Evolutionary conservation across 2,888 invertebrate species (phyloP).

Genomic region (Calameuta idolon): DNA sequence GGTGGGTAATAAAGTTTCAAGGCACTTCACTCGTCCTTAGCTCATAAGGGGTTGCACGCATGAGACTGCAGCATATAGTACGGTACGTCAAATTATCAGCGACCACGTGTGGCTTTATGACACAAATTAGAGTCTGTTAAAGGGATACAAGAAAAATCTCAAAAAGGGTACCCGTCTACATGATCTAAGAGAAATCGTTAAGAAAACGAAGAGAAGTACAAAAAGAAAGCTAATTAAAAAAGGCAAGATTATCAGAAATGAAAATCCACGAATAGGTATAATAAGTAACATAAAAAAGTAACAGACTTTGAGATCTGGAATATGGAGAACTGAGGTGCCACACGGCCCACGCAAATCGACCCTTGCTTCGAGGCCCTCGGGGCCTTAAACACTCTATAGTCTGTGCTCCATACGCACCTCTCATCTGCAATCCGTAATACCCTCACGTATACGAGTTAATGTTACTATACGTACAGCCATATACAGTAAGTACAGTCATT

Average conservation of each 20-base stretch:
- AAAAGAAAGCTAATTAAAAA: constrained; percentile 4
- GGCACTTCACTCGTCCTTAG: constrained; percentile 25
- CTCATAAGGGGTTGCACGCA: constrained; percentile 15
- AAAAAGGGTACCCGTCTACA: background rate
- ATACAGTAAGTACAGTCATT: constrained; percentile 29
- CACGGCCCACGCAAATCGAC: constrained; percentile 58
- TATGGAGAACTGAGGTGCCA: constrained; percentile 52
- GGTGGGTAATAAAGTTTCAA: constrained; percentile 53
- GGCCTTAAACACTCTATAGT: constrained; percentile 31
- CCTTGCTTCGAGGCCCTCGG: constrained; percentile 44
- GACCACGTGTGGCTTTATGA: constrained; percentile 30
- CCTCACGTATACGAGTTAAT: constrained; percentile 51
- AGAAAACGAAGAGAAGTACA: background rate
- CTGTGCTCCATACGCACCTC: constrained; percentile 32
- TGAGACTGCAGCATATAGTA: constrained; percentile 15
- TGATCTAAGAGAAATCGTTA: constrained; percentile 14
- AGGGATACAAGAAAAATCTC: background rate
- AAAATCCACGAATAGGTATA: background rate
- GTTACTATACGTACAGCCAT: constrained; percentile 29
- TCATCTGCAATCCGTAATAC: constrained; percentile 53
- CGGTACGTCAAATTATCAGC: constrained; percentile 34
- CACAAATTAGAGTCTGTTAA: constrained; percentile 31
- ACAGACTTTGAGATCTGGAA: constrained; percentile 29
- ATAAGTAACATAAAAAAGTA: background rate
- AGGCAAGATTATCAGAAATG: constrained; percentile 1